These are phyloP conservation scores for Deilephila elpenor DNA, from an alignment of 2,888 invertebrate species.

Conservation along the genomic window DNA sequence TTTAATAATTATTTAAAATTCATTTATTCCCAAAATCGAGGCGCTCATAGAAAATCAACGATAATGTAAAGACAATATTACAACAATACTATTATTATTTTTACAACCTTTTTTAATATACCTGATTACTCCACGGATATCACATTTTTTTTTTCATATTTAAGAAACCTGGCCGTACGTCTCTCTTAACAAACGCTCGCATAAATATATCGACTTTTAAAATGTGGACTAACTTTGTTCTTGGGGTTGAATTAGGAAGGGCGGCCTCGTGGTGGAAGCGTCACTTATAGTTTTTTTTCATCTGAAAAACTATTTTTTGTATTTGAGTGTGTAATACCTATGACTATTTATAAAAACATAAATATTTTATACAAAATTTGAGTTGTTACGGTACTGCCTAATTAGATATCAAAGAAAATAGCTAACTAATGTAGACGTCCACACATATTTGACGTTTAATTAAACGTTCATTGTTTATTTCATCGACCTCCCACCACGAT, in stretches of 20 bases:
- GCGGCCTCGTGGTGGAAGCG: constrained; percentile 22
- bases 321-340: neutral
- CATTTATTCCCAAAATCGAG: constrained; percentile 11
- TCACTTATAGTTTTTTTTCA: too few relatives aligned
- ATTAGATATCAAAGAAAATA: neutral
- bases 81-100: constrained; percentile 23
- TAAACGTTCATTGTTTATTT: neutral
- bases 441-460: neutral
- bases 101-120: constrained; percentile 45
- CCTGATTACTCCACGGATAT: constrained; percentile 37
- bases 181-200: constrained; percentile 2
- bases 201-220: constrained; percentile 22
- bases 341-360: neutral
- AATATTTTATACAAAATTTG: neutral
- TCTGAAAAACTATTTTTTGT: neutral
- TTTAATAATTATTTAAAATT: constrained; percentile 2
- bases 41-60: constrained; percentile 22
- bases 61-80: constrained; percentile 22
- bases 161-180: constrained; percentile 62
- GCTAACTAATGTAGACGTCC: neutral
- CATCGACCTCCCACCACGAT: constrained; percentile 39
- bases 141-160: constrained; percentile 45
- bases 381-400: neutral
- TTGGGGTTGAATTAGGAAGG: constrained; percentile 18
- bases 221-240: constrained; percentile 29